These are phyloP conservation scores for Hydropsyche tenuis DNA, from an alignment of 1,140 invertebrate species.

Conservation along the genomic window DNA sequence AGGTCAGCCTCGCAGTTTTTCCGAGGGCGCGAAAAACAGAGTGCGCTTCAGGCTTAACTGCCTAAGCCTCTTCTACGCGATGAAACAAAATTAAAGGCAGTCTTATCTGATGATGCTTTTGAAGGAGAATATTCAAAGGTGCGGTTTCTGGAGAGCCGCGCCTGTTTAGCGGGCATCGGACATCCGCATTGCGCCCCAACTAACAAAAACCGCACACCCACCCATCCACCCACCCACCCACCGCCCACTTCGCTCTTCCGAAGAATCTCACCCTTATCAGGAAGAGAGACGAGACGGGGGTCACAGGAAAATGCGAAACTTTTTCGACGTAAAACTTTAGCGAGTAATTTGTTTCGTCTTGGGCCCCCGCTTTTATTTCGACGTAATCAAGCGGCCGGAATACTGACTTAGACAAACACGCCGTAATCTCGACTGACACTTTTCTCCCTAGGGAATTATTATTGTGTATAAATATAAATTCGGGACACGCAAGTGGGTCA, in stretches of 20 bases:
- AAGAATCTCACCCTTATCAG: too few species aligned
- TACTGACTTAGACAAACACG: neutral
- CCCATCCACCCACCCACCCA: too few species aligned
- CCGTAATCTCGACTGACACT: slow-evolving; percentile 14
- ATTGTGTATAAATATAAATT: neutral
- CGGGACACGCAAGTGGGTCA: neutral
- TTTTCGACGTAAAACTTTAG: neutral
- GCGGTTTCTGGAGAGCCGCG: slow-evolving; percentile 12
- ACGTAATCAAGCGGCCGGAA: slow-evolving; percentile 9
- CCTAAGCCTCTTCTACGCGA: too few species aligned
- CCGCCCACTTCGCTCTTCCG: too few species aligned
- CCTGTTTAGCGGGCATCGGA: slow-evolving; percentile 6
- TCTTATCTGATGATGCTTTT: too few species aligned
- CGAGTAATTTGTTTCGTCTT: slow-evolving; percentile 8
- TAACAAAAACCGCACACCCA: neutral
- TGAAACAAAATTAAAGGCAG: too few species aligned
- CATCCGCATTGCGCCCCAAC: slow-evolving; percentile 26
- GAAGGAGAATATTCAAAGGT: slow-evolving; percentile 1
- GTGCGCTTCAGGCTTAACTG: too few species aligned
- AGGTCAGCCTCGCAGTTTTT: too few species aligned
- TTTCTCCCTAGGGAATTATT: neutral
- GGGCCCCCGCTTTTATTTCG: slow-evolving; percentile 1
- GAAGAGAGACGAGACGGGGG: neutral
- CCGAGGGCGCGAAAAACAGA: too few species aligned
- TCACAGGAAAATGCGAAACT: neutral